Evolutionary conservation across 2,888 invertebrate species (phyloP).

Genomic region (Nephrotoma guestfalica): DNA sequence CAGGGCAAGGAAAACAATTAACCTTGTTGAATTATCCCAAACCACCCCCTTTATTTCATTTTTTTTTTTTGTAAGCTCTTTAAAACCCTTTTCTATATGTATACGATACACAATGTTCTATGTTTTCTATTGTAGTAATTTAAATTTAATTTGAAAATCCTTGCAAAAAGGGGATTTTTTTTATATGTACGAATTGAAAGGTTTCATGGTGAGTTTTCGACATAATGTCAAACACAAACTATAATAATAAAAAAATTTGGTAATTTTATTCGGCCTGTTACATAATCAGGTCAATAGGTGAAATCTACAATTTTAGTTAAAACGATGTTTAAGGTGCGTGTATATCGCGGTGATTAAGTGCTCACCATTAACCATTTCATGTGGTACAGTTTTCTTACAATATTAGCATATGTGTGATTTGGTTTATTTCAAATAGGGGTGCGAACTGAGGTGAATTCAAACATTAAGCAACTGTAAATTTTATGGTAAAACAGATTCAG

Average conservation of each 20-base stretch:
- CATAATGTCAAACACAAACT: neutral
- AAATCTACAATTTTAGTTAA: neutral
- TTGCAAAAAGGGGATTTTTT: neutral
- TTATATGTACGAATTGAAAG: neutral
- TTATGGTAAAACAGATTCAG: no score
- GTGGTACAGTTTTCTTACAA: no score
- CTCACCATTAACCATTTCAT: no score
- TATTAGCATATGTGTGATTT: no score
- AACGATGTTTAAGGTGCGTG: no score
- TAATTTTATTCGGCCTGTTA: neutral
- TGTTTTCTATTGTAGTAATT: neutral
- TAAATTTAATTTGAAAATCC: neutral
- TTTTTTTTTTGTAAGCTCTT: neutral
- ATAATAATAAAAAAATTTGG: neutral
- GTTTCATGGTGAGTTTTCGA: neutral
- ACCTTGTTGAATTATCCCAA: neutral
- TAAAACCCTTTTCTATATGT: neutral
- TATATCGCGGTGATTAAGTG: no score
- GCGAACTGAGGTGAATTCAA: no score
- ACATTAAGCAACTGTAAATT: no score
- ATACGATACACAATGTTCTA: neutral
- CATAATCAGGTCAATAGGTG: neutral
- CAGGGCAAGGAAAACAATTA: neutral
- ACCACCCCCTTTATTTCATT: neutral
- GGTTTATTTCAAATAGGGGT: no score